phyloP scores from a whole-genome alignment of 2,113 vertebrate species.

The Aptenodytes forsteri region DNA sequence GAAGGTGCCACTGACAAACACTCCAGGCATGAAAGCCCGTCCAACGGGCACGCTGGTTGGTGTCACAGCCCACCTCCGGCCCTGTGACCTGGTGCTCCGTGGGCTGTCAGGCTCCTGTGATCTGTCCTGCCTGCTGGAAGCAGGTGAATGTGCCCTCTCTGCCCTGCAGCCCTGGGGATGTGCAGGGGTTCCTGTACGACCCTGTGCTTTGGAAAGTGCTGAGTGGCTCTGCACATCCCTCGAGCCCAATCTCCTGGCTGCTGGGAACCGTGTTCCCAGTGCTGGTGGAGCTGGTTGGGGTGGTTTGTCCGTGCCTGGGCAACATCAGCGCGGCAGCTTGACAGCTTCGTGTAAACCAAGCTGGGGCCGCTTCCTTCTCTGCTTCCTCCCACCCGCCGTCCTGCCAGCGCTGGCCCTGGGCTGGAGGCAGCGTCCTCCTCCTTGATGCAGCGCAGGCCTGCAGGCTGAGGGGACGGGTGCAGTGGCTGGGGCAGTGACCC shows the following conservation, averaged over 20 bases:
- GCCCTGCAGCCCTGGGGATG: neutral
- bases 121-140: neutral
- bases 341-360: conserved; percentile 38
- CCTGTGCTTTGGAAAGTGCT: neutral
- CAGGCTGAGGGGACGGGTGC: neutral
- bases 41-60: neutral
- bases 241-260: accelerated
- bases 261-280: neutral
- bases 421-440: neutral
- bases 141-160: neutral
- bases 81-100: accelerated
- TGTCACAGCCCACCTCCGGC: neutral
- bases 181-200: neutral
- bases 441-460: accelerated
- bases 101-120: neutral
- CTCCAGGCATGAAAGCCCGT: neutral
- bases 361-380: neutral
- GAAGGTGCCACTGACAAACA: neutral
- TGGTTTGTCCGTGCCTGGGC: conserved; percentile 39
- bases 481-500: accelerated
- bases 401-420: neutral
- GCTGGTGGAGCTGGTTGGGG: neutral
- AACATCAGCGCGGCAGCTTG: conserved; percentile 31
- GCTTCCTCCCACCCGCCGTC: neutral
- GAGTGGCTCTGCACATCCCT: neutral